Percentiles rank a stretch among this genome's conserved stretches.
phyloP scores from a whole-genome alignment of 2,113 vertebrate genomes.

The Chaenocephalus aceratus region DNA sequence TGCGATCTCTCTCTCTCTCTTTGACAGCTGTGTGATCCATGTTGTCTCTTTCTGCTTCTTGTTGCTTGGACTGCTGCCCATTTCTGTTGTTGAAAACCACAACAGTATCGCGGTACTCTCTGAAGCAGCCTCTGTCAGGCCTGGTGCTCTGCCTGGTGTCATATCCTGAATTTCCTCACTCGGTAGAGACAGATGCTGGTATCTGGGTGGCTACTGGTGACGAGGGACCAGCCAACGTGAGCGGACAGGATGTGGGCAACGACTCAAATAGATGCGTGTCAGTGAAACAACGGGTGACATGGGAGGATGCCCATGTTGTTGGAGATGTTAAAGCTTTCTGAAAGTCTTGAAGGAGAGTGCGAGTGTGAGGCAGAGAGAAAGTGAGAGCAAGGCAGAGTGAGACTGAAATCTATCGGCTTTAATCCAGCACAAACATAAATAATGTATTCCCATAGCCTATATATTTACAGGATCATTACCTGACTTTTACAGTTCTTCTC shows the following conservation, averaged over 20 bases:
- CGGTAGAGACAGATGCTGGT: slow-evolving; percentile 66
- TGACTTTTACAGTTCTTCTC: too few species aligned
- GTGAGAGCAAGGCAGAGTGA: slow-evolving; percentile 16
- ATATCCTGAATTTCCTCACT: slow-evolving; percentile 58
- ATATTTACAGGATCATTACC: not conserved
- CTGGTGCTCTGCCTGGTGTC: slow-evolving; percentile 48
- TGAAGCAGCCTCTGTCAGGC: slow-evolving; percentile 1
- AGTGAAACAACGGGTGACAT: slow-evolving; percentile 67
- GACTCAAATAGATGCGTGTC: slow-evolving; percentile 74
- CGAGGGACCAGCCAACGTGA: slow-evolving; percentile 59
- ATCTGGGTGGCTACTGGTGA: slow-evolving; percentile 59
- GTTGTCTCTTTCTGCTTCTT: slow-evolving; percentile 1
- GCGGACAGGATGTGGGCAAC: slow-evolving; percentile 77
- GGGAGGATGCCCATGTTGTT: slow-evolving; percentile 62
- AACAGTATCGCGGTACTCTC: not conserved
- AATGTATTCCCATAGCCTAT: too few species aligned
- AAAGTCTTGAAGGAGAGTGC: slow-evolving; percentile 64
- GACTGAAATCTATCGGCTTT: slow-evolving; percentile 23
- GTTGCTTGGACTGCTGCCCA: slow-evolving; percentile 4
- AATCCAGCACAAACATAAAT: slow-evolving; percentile 7
- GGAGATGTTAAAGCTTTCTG: slow-evolving; percentile 76
- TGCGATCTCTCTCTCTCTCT: not conserved
- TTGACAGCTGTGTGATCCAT: not conserved
- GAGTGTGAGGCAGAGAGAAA: slow-evolving; percentile 9
- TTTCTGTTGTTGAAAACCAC: slow-evolving; percentile 29